Percentiles rank a stretch among this genome's conserved stretches.
phyloP scores from a whole-genome alignment of 2,888 invertebrate genomes.

The Pyrgus malvae region DNA sequence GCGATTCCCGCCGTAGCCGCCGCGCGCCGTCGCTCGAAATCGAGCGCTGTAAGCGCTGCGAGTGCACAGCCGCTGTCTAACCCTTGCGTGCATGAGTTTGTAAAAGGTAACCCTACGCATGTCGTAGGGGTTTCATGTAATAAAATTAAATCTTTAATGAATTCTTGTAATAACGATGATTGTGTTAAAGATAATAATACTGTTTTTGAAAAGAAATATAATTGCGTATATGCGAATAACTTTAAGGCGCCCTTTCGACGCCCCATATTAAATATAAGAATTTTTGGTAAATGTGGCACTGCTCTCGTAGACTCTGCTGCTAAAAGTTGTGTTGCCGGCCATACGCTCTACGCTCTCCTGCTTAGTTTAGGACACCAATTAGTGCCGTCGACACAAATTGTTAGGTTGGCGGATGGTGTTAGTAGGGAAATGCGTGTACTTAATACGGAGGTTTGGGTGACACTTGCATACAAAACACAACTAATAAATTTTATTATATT shows the following conservation, averaged over 20 bases:
- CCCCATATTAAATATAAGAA: neutral
- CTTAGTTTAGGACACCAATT: neutral
- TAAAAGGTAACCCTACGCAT: neutral
- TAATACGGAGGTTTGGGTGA: conserved; percentile 1
- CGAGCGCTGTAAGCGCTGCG: too few species aligned
- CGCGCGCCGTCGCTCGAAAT: neutral
- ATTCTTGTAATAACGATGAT: too few species aligned
- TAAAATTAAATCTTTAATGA: too few species aligned
- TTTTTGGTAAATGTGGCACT: neutral
- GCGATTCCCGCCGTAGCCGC: too few species aligned
- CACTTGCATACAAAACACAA: neutral
- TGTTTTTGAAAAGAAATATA: too few species aligned
- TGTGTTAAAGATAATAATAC: too few species aligned
- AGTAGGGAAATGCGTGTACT: neutral
- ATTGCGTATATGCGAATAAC: neutral
- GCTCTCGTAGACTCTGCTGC: conserved; percentile 4
- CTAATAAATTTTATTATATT: neutral
- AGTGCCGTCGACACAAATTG: neutral
- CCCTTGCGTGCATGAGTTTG: neutral
- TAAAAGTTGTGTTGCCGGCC: conserved; percentile 10
- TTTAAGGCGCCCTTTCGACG: neutral
- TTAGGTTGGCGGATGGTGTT: conserved; percentile 7
- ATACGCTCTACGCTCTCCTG: conserved; percentile 5
- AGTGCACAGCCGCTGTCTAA: neutral
- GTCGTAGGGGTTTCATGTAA: neutral